Base-by-base conservation (phyloP, 2,888 invertebrate species). In the Agrochola macilenta region DNA sequence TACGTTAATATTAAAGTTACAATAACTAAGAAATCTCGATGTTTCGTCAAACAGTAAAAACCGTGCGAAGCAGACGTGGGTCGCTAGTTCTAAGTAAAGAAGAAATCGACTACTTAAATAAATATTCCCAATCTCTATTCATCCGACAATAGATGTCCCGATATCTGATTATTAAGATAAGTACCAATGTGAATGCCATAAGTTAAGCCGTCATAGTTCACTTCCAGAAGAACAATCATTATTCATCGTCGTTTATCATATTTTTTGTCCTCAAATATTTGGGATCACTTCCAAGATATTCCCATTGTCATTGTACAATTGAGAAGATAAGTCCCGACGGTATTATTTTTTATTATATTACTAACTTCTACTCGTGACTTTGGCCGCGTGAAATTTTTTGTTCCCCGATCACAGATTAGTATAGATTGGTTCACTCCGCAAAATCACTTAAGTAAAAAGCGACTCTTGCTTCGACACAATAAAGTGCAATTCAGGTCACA, bases 241-340 rank as follows among this genome's bases (percentile, higher is more conserved):
- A 86, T 87, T 87, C 84, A 83, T 78, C 71, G 79, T 78, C 84
- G 85, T 90, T 89, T 84, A 83, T 90, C 89, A 89, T 88, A 82
- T 88, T 89, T 88, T 90, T 90, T 89, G 87, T 86, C 83, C 82
- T 74, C 83, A 87, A 88, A 87, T 87, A 87, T 87, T 86, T 88
- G 87, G 84, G 87, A 87, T 88, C 82, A 81, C 81, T 79, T 85
- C 84, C 85, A 82, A 85, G 86, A 84, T 79, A 78, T 78, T 79
- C 26, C 69, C 69, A 78, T 86, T 87, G 82, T 87, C 76, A 69
- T 35, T 68, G 82, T 87, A 87, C 86, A 73, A 79, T 87, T 74
- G 79, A 58, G 60, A 65, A 78, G 76, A 87, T 76, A 87, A 87
- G 77, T 84, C 74, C 30, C 35, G 8, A 46, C 30, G 61, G 79